Evolutionary conservation across 2,113 vertebrate species (phyloP).

Genomic region (Ciconia boyciana): DNA sequence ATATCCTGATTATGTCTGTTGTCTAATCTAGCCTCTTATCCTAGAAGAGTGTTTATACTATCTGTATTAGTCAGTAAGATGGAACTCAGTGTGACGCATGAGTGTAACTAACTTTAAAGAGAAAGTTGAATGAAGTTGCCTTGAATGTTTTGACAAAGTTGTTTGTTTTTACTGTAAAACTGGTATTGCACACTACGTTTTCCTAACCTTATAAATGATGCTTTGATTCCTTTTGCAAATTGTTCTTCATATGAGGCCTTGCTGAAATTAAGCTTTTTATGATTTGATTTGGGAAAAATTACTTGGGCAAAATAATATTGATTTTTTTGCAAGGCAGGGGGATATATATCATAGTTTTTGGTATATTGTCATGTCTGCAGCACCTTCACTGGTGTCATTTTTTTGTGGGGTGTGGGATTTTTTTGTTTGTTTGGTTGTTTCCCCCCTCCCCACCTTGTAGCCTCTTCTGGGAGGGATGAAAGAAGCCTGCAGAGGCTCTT

Average conservation of each 20-base stretch:
- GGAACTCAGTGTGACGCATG: not conserved
- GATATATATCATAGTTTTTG: not conserved
- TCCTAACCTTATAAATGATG: not conserved
- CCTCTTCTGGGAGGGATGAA: not conserved
- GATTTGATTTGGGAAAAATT: not conserved
- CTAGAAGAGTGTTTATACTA: not conserved
- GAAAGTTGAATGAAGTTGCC: not conserved
- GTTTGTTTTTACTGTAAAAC: not conserved
- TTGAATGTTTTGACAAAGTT: not conserved
- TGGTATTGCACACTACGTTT: not conserved
- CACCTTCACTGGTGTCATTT: not conserved
- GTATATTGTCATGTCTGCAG: not conserved
- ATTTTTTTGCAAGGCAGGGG: not conserved
- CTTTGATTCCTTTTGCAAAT: slow-evolving; percentile 7
- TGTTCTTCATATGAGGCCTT: not conserved
- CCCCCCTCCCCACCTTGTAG: not conserved
- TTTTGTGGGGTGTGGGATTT: too few relatives aligned
- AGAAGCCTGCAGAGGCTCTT: not conserved
- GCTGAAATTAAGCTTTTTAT: not conserved
- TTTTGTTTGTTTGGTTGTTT: too few relatives aligned
- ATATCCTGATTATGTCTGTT: not conserved
- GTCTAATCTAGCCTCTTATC: not conserved
- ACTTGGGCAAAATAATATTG: not conserved
- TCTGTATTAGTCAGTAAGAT: not conserved
- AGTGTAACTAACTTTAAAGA: not conserved